A percentile compares a stretch with the other conserved stretches of the same genome.
phyloP scores from a whole-genome alignment of 2,113 vertebrate genomes.

The Phasianus colchicus region DNA sequence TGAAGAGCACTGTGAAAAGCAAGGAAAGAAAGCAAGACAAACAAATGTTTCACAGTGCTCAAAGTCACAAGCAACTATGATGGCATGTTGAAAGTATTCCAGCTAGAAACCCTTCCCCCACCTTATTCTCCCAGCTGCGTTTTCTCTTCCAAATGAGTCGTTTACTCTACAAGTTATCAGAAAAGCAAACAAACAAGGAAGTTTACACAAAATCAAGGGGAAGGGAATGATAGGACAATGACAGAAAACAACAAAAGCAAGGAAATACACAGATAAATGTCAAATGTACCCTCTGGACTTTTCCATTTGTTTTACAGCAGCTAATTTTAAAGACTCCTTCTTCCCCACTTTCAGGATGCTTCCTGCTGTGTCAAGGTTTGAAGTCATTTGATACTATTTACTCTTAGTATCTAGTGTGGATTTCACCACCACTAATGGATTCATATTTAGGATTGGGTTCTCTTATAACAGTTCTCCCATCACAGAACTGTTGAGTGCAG shows the following conservation, averaged over 20 bases:
- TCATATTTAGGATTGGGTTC: neutral
- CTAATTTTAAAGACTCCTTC: conserved; percentile 59
- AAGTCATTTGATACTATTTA: conserved; percentile 45
- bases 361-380: conserved; percentile 22
- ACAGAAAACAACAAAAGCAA: conserved; percentile 72
- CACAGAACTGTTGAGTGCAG: neutral
- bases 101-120: neutral
- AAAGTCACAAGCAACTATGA: conserved; percentile 47
- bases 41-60: conserved; percentile 29
- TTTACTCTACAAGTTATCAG: conserved; percentile 62
- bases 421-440: conserved; percentile 49
- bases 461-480: neutral
- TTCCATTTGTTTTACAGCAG: conserved; percentile 63
- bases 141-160: conserved; percentile 30
- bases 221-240: conserved; percentile 66
- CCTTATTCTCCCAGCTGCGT: conserved; percentile 24
- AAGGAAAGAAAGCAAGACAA: conserved; percentile 14
- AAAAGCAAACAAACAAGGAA: conserved; percentile 79
- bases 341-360: conserved; percentile 36
- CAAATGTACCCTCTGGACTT: conserved; percentile 38
- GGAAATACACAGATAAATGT: conserved; percentile 65
- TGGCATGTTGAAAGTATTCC: conserved; percentile 18
- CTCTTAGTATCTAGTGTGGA: conserved; percentile 43
- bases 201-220: conserved; percentile 71
- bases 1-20: neutral